Evolutionary conservation across 2,888 invertebrate genomes (phyloP), one percentile per base, ranked within the genome.

Genomic region (Pterobdella sp.): DNA sequence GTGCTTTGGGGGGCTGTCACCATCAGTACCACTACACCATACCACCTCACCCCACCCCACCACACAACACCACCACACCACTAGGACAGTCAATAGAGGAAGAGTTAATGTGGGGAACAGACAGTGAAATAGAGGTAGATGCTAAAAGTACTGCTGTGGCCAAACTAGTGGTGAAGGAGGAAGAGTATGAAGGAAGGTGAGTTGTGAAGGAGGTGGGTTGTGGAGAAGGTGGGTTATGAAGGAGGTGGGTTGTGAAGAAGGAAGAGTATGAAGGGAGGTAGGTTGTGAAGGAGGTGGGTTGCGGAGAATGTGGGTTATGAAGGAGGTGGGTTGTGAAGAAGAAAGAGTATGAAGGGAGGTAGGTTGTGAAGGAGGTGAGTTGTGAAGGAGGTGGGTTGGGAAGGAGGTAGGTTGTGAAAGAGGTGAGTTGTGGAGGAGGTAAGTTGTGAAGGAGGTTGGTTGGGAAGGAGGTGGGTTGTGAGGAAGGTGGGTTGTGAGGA

Each of bases 261-360:
- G 83, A 85, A 76, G 79, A 81, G 60, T 79, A 86, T 72, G 80
- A 81, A 1, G 86, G 86, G 86, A 81, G 82, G 4, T 85, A 85
- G 3, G 84, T 85, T 78, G 83, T 80, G 76, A 82, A 80, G 74
- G 82, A 86, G 37, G 78, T 80, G 72, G 85, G 85, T 0, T 67
- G 66, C 3, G 31, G 34, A n/a, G n/a, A 26, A 34, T 22, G 32
- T 60, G 29, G 75, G 75, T 84, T 84, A 1, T 82, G 81, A 32
- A 85, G 85, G 1, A 82, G 82, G 72, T 81, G 86, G 75, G 80
- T 84, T 1, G 83, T 86, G 63, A 82, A 82, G 66, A 85, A 86
- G 77, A 82, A 85, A 79, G 83, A 83, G 75, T 85, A 84, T 75
- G 78, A 76, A n/a, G 84, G 84, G 32, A 79, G 77, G 29, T 66